Percentiles rank a stretch among this genome's conserved stretches.
Conservation (phyloP, 2,888 invertebrate species). For the Gymnoscelis rufifasciata region DNA sequence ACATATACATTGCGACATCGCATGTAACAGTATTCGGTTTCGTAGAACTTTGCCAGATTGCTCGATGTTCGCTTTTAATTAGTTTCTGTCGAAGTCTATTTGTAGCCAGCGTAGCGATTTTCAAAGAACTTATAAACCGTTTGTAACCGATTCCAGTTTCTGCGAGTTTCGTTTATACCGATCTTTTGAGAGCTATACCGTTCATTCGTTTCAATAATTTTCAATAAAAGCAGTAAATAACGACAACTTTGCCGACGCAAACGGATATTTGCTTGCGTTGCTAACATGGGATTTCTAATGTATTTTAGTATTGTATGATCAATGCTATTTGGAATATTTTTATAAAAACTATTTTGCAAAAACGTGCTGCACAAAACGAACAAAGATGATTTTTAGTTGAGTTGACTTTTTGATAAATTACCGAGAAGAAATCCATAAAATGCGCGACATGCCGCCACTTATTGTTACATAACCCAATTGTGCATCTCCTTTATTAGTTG, state of each 20-base stretch:
- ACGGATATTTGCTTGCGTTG: not conserved
- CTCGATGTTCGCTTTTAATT: slow-evolving; percentile 63
- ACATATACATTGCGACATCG: slow-evolving; percentile 34
- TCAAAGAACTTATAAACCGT: slow-evolving; percentile 52
- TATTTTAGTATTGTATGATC: too few relatives aligned
- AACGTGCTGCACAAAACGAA: too few relatives aligned
- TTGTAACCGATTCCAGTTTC: slow-evolving; percentile 10
- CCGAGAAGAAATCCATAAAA: too few relatives aligned
- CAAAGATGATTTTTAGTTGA: too few relatives aligned
- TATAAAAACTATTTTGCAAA: too few relatives aligned
- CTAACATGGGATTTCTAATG: too few relatives aligned
- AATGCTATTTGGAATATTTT: too few relatives aligned
- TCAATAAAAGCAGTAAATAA: slow-evolving; percentile 13
- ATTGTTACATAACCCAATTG: too few relatives aligned
- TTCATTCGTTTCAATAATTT: slow-evolving; percentile 13
- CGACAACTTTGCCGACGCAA: not conserved
- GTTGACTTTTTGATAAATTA: too few relatives aligned
- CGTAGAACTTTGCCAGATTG: slow-evolving; percentile 48
- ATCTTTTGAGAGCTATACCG: slow-evolving; percentile 25
- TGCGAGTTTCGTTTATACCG: not conserved
- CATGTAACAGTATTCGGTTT: slow-evolving; percentile 33
- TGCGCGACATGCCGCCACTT: too few relatives aligned
- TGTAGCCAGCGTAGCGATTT: slow-evolving; percentile 47
- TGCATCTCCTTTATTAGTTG: too few relatives aligned
- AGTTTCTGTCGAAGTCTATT: slow-evolving; percentile 57